Evolutionary conservation across 1,140 invertebrate genomes (phyloP), one percentile per base, ranked within the genome.

Genomic region (Trichoplusia ni): DNA sequence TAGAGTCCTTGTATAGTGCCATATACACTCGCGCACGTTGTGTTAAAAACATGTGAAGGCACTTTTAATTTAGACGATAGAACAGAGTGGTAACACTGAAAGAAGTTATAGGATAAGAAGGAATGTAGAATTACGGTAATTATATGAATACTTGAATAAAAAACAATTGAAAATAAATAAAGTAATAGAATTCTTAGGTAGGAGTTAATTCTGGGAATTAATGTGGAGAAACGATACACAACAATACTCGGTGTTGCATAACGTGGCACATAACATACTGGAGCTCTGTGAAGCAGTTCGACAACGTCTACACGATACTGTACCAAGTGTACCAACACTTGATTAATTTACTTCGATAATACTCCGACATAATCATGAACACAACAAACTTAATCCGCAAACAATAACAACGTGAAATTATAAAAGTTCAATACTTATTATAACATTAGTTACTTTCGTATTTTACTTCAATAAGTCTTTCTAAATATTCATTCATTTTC

Each of bases 401-500:
- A 59, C 33, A 59, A 72, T 47, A 47, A 56, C 37, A 75, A 65
- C 67, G 35, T 67, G 71, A 82, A 86, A 78, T 46, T 42, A 86
- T 75, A 85, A 85, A 85, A 82, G 80, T 81, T 82, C 74, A 85
- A 79, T 82, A 84, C 79, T 82, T 88, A 85, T 77, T 74, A 85
- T 82, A 88, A 87, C 79, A 82, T 86, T 86, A 84, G 79, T 88
- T 88, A 87, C 76, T 71, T 86, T 87, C 86, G 83, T 90, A 90
- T 86, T 90, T 89, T 83, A 90, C 75, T 86, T 86, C 87, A 90
- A 88, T 89, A 90, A 90, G 84, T 90, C 87, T 89, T 88, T 90
- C 87, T 90, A 90, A 90, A 87, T 90, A 87, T 87, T 89, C 81
- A 87, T 87, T 86, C 81, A 82, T 81, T 84, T 86, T 75, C 81